A percentile compares a stretch with the other conserved stretches of the same genome.
These are phyloP conservation scores for Oscheius onirici DNA, from an alignment of 2,888 invertebrate genomes.

Conservation along the genomic window DNA sequence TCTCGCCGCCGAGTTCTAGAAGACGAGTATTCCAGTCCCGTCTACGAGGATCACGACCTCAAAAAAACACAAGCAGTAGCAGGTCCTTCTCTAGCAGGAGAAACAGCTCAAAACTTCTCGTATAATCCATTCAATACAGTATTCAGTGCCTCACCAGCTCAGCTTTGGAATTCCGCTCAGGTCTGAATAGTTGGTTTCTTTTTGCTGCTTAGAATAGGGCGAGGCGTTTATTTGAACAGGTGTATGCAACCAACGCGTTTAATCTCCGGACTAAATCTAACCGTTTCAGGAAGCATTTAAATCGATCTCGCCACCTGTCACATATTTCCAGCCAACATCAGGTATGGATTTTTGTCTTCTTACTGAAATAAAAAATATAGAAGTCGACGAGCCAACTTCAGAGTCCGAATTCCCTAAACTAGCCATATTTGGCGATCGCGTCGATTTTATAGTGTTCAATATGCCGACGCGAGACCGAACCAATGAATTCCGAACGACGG, in stretches of 20 bases:
- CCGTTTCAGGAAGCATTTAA: conserved; percentile 54
- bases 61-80: conserved; percentile 35
- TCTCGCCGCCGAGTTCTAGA: conserved; percentile 45
- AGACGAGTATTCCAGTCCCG: not conserved
- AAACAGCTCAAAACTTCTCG: conserved; percentile 24
- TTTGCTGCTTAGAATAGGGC: not conserved
- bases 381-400: conserved; percentile 5
- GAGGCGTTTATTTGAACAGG: conserved; percentile 1
- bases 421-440: conserved; percentile 46
- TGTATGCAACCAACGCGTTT: conserved; percentile 20
- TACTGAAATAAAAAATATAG: not conserved
- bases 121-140: conserved; percentile 60
- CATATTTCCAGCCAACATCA: conserved; percentile 1
- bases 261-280: conserved; percentile 32
- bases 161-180: conserved; percentile 69
- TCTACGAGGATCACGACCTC: conserved; percentile 42
- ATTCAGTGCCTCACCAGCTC: conserved; percentile 62
- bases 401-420: conserved; percentile 40
- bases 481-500: conserved; percentile 66
- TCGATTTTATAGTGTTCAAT: conserved; percentile 49
- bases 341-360: not conserved
- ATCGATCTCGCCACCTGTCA: conserved; percentile 33
- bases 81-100: not conserved
- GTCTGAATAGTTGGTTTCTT: conserved; percentile 39
- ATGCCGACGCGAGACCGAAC: conserved; percentile 71